Conservation (phyloP, 2,797 vertebrate species). For the Crenichthys baileyi region DNA sequence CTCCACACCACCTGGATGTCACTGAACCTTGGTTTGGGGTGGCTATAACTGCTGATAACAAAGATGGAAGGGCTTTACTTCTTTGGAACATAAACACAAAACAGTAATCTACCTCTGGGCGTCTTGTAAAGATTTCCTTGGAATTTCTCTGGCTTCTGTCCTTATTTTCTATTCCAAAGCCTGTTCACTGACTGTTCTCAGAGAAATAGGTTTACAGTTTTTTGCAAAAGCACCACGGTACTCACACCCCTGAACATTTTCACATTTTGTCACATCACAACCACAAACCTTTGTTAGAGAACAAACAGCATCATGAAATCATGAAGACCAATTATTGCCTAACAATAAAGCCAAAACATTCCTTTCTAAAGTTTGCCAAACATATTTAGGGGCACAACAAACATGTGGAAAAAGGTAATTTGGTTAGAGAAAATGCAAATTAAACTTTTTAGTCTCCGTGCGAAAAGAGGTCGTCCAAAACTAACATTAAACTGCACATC, state of each 20-base stretch:
- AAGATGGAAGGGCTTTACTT: constrained; percentile 15
- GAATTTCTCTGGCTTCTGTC: not conserved
- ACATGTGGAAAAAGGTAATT: not conserved
- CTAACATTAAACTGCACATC: not conserved
- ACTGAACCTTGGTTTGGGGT: constrained; percentile 43
- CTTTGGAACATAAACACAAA: not conserved
- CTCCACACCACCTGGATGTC: constrained; percentile 43
- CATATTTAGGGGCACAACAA: not conserved
- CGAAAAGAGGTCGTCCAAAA: not conserved
- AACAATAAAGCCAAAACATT: not conserved
- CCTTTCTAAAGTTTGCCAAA: not conserved
- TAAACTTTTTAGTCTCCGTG: not conserved
- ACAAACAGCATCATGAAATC: not conserved
- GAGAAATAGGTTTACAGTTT: not conserved
- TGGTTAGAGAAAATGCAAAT: not conserved
- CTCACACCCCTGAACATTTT: too few relatives aligned
- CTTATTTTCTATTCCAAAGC: not conserved
- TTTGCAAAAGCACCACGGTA: too few relatives aligned
- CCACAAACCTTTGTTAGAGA: not conserved
- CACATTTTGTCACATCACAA: not conserved
- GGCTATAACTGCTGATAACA: constrained; percentile 9
- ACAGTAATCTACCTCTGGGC: not conserved
- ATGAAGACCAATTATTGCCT: not conserved
- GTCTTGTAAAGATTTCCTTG: not conserved
- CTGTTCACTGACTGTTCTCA: not conserved